Conservation (phyloP, 2,888 invertebrate genomes). For the Meteorus colon region DNA sequence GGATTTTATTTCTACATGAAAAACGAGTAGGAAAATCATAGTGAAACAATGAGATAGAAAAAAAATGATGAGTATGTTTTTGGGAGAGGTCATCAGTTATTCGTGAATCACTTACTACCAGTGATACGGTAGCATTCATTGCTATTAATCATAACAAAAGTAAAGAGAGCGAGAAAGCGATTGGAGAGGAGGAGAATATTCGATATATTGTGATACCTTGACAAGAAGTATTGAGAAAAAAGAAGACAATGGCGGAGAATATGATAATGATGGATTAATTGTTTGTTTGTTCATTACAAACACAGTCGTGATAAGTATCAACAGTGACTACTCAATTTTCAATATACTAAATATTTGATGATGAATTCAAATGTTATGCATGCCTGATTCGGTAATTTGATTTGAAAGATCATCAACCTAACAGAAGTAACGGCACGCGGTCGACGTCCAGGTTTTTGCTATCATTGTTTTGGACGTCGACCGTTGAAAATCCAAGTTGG, state of each 20-base stretch:
- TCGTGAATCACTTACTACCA: not conserved
- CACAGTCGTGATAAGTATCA: not conserved
- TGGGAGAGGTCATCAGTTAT: not conserved
- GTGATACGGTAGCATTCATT: not conserved
- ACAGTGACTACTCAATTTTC: not conserved
- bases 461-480: slow-evolving; percentile 30
- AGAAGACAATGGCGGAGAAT: not conserved
- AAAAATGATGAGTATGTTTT: not conserved
- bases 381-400: slow-evolving; percentile 12
- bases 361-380: not conserved
- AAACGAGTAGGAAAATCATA: not conserved
- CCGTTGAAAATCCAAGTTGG: slow-evolving; percentile 27
- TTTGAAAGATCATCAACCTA: slow-evolving; percentile 9
- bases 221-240: not conserved
- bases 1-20: not conserved
- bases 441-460: slow-evolving; percentile 36
- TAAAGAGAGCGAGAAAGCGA: too few species aligned
- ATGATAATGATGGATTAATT: not conserved
- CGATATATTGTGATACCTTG: not conserved
- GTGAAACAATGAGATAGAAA: not conserved
- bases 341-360: not conserved
- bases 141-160: not conserved
- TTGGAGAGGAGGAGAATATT: too few species aligned
- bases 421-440: slow-evolving; percentile 29
- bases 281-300: not conserved